phyloP scores from a whole-genome alignment of 2,888 invertebrate genomes.

The Pycnomerus fuliginosus region DNA sequence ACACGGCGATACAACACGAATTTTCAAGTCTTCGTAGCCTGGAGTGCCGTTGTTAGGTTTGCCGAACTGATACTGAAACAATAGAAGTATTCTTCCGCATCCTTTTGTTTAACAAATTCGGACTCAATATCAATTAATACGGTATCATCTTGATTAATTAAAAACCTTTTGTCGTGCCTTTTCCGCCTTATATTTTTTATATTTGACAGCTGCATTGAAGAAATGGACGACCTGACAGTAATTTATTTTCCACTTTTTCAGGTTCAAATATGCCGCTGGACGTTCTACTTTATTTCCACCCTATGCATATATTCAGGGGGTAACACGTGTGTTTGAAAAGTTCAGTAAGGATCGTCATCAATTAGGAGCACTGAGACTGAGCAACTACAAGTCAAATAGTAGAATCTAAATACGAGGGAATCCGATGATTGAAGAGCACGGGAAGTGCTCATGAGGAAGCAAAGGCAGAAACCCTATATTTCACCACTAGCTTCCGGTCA shows the following conservation, averaged over 20 bases:
- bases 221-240: no score
- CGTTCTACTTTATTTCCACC: conserved; percentile 9
- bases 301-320: conserved; percentile 6
- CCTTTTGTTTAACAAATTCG: conserved; percentile 13
- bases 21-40: conserved; percentile 27
- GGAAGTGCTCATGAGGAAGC: conserved; percentile 28
- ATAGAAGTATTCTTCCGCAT: conserved; percentile 8
- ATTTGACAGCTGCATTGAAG: no score
- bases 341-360: conserved; percentile 22
- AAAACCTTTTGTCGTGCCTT: no score
- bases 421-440: conserved; percentile 28
- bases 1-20: conserved; percentile 44
- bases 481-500: conserved; percentile 23
- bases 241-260: no score
- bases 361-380: conserved; percentile 24
- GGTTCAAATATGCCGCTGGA: no score
- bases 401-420: conserved; percentile 27
- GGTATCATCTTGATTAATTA: no score
- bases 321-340: conserved; percentile 15
- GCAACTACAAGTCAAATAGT: conserved; percentile 26
- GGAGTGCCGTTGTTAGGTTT: conserved; percentile 7
- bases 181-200: no score
- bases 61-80: conserved; percentile 15
- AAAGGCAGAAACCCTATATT: conserved; percentile 22
- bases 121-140: conserved; percentile 16